Evolutionary conservation across 2,888 invertebrate genomes (phyloP), one percentile per base, ranked within the genome.

Genomic region (Ochropacha duplaris): DNA sequence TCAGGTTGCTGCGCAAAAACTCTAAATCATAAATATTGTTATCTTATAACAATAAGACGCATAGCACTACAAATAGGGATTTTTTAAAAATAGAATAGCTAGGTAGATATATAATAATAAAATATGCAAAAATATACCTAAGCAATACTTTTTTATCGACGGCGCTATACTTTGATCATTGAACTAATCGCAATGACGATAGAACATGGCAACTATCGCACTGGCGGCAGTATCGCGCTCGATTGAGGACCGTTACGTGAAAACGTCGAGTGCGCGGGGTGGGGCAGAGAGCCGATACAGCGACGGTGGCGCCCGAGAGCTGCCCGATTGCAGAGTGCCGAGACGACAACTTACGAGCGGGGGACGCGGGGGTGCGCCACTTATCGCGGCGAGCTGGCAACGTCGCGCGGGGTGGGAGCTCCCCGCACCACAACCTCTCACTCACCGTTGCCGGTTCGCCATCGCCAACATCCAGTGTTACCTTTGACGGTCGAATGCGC

Each of bases 401-500:
- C 93, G 84, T 77, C 88, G 93, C 93, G 87, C 90, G 88, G 91
- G 90, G 89, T 86, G 88, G 87, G 84, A 87, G 88, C 91, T 84
- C 91, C 90, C 92, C 93, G 88, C 90, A 75, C 85, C 90, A 87
- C 90, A 89, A 93, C 94, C 94, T 94, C 94, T 90, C 89, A 88
- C 94, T 94, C 94, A 94, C 92, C 92, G 88, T 92, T 88, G 93
- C 93, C 90, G 89, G 88, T 83, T 90, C 87, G 90, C 92, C 83
- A 81, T 83, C 80, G 83, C 81, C 82, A 83, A 86, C 86, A 87
- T 88, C 90, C 94, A 94, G 94, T 94, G 93, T 94, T 94, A 94
- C 94, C 94, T 94, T 94, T 94, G 90, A 93, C 93, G 90, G 90
- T 86, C 86, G 93, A 86, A 86, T 83, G 88, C 85, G 81, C 84